Evolutionary conservation across 2,888 invertebrate species (phyloP), one percentile per base, ranked within the genome.

Genomic region (Agapostemon virescens): DNA sequence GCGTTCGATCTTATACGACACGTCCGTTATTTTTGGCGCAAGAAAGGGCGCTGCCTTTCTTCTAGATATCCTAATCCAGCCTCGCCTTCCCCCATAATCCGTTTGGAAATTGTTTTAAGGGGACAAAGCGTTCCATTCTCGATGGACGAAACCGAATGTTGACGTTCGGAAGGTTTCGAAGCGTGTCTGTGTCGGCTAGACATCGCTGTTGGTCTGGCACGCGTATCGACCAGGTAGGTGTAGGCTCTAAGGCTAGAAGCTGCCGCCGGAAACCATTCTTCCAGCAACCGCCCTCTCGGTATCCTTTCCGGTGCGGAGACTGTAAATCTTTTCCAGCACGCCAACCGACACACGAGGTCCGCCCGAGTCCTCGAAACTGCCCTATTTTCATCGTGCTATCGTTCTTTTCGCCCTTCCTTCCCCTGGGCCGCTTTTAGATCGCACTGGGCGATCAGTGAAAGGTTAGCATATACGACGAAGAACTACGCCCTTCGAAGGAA

Each of bases 261-360:
- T 86, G 87, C 87, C 86, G 86, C 88, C 91, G 91, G 91, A 91
- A 91, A 91, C 90, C 91, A 91, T 91, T 90, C 90, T 87, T 91
- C 86, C 87, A 88, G 79, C 88, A 79, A 75, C 87, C 89, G 85
- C 88, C 89, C 89, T 87, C 88, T 86, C 81, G 86, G 88, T 89
- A 89, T 88, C 89, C 88, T 90, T 90, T 91, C 91, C 91, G 90
- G 90, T 89, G 87, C 84, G 80, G 84, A 87, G 87, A 87, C 88
- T 87, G 88, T 91, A 91, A 91, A 91, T 91, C 90, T 90, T 87
- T 75, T 84, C 79, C 84, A 83, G 86, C 91, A 91, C 91, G 90
- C 90, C 88, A 90, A 89, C 90, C 79, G 82, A 76, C 83, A 70
- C 77, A 70, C 77, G 78, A 69, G 69, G 74, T 77, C 78, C 82